phyloP scores from a whole-genome alignment of 1,140 invertebrate species.

The Danaus plexippus region DNA sequence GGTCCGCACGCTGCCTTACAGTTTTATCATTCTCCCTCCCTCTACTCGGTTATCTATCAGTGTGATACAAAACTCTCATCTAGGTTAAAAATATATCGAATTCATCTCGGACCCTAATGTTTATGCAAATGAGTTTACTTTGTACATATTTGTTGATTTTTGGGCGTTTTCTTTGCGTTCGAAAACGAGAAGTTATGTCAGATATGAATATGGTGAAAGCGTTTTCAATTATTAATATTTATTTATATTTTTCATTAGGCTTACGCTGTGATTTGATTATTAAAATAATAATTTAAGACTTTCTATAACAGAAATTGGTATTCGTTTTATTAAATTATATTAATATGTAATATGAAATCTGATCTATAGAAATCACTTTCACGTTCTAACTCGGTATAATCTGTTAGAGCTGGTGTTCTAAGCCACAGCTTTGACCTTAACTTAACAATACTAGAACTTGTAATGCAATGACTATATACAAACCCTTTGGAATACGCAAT shows the following conservation, averaged over 20 bases:
- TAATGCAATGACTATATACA: too few relatives aligned
- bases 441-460: too few relatives aligned
- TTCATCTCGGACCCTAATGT: slow-evolving; percentile 50
- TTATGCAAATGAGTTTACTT: slow-evolving; percentile 46
- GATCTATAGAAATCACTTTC: too few relatives aligned
- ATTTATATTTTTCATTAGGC: slow-evolving; percentile 7
- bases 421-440: too few relatives aligned
- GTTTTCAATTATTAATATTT: slow-evolving; percentile 16
- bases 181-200: slow-evolving; percentile 21
- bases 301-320: too few relatives aligned
- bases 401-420: too few relatives aligned
- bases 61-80: slow-evolving; percentile 42
- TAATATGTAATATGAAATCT: too few relatives aligned
- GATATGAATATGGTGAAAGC: slow-evolving; percentile 15
- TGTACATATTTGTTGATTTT: slow-evolving; percentile 33
- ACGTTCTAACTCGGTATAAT: too few relatives aligned
- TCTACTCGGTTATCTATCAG: slow-evolving; percentile 38
- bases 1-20: slow-evolving; percentile 38
- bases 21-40: slow-evolving; percentile 59
- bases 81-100: slow-evolving; percentile 50
- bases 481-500: too few relatives aligned
- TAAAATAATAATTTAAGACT: too few relatives aligned
- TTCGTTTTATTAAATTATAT: too few relatives aligned
- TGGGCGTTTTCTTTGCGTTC: slow-evolving; percentile 17
- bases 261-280: too few relatives aligned